Evolutionary conservation across 2,113 vertebrate genomes (phyloP).

Genomic region (Corvus hawaiiensis): DNA sequence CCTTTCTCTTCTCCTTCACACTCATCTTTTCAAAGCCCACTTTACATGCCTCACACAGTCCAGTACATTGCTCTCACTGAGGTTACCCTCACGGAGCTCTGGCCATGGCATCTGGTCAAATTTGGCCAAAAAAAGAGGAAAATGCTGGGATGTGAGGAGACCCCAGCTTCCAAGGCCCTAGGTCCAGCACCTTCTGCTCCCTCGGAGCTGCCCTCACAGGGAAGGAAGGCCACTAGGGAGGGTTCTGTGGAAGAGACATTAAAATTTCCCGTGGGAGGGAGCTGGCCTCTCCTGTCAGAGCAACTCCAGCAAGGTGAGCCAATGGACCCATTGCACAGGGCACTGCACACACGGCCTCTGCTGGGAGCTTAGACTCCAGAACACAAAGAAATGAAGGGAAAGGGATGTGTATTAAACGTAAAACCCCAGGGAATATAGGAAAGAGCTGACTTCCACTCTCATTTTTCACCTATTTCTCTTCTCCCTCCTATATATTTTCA

Average conservation of each 20-base stretch:
- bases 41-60: rapidly evolving
- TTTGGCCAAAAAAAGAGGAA: not conserved
- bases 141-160: not conserved
- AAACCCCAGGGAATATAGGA: not conserved
- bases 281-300: not conserved
- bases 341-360: not conserved
- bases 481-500: not conserved
- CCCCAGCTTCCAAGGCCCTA: not conserved
- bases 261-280: rapidly evolving
- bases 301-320: not conserved
- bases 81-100: not conserved
- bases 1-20: not conserved
- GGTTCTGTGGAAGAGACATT: not conserved
- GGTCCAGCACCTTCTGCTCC: not conserved
- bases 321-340: rapidly evolving
- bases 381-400: not conserved
- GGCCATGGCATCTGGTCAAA: not conserved
- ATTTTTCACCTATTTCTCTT: not conserved
- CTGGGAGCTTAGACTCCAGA: not conserved
- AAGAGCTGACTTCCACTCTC: not conserved
- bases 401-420: not conserved
- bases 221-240: not conserved
- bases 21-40: not conserved
- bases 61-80: not conserved
- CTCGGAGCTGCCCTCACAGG: not conserved